Evolutionary conservation across 2,113 vertebrate genomes (phyloP).

Genomic region (Python bivittatus): DNA sequence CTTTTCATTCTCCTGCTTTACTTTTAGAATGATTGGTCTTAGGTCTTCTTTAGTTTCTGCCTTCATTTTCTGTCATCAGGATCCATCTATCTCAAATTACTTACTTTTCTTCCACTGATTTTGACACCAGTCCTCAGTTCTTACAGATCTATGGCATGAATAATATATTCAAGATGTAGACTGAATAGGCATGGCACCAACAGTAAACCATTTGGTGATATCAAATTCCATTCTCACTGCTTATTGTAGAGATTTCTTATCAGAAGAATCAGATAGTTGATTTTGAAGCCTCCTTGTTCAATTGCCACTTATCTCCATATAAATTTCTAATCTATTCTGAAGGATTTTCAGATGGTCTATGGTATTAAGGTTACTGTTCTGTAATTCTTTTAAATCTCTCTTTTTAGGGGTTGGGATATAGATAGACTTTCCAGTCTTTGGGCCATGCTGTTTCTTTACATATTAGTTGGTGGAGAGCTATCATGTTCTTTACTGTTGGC

Average conservation of each 20-base stretch:
- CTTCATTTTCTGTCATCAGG: background rate
- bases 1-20: background rate
- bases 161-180: no score
- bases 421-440: background rate
- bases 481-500: background rate
- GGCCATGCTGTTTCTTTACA: background rate
- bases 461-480: background rate
- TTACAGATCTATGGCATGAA: no score
- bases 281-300: background rate
- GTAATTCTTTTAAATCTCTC: background rate
- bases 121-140: background rate
- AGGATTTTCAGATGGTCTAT: background rate
- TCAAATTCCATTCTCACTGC: background rate
- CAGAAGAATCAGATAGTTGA: background rate
- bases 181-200: no score
- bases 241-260: background rate
- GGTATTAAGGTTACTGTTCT: background rate
- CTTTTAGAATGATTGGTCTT: background rate
- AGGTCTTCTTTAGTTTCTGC: background rate
- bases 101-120: background rate
- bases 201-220: background rate
- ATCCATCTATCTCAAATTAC: background rate
- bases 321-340: background rate
- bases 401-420: background rate
- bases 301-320: background rate